Evolutionary conservation across 2,888 invertebrate genomes (phyloP), one percentile per base, ranked within the genome.

Genomic region (Zhuqinia jingwanae): DNA sequence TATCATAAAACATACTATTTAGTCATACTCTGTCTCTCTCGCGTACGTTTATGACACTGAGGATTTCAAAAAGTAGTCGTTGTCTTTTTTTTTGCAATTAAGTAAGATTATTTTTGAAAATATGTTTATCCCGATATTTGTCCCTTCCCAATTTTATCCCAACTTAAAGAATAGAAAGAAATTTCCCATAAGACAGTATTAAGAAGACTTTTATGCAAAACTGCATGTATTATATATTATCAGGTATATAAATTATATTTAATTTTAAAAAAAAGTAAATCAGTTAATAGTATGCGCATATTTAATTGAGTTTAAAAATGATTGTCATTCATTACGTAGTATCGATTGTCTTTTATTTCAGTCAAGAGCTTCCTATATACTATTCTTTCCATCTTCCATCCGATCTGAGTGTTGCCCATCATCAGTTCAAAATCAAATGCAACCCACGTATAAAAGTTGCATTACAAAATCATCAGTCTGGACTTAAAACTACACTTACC

Each of bases 391-490:
- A 65, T 75, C n/a, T n/a, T n/a, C n/a, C n/a, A n/a, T n/a, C n/a
- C 20, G 50, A 11, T 73, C n/a, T 27, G 36, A 30, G 25, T 50
- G 45, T 50, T 50, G 27, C 27, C 73, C 47, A 22, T 68, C 15
- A 47, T 78, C 78, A 85, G 53, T 84, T 68, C 65, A 68, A 56
- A 36, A 65, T 53, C 45, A 63, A 76, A 50, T 50, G 36, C 73
- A 83, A 75, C 50, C 15, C 6, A 27, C 22, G 13, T 5, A 0
- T n/a, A 25, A 50, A 75, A 45, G 45, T 60, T 85, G 70, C 58
- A 85, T 78, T 70, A 68, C 63, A 8, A 36, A 36, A 6, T 36
- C 58, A 70, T 85, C 84, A 85, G 84, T 85, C 84, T 85, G 84
- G 42, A 42, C 70, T 85, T 85, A 77, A 85, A 85, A 85, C 78